phyloP scores from a whole-genome alignment of 2,113 vertebrate genomes.

The Gymnocephalus cernua region DNA sequence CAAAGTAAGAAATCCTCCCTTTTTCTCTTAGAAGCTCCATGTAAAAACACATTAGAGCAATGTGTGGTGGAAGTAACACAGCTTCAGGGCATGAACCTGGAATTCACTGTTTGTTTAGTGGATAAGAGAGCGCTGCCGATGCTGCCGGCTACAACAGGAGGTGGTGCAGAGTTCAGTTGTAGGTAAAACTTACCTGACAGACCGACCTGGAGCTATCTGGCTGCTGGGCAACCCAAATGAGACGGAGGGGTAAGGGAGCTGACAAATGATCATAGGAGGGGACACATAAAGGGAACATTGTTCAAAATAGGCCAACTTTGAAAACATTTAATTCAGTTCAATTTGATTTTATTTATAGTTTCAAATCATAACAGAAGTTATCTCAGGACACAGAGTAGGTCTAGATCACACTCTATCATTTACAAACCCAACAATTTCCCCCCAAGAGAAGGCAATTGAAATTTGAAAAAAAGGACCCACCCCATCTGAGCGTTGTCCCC shows the following conservation, averaged over 20 bases:
- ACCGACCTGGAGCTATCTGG: constrained; percentile 78
- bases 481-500: no score
- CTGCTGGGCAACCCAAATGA: constrained; percentile 51
- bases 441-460: no score
- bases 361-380: no score
- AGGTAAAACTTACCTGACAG: constrained; percentile 80
- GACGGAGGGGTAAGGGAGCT: constrained; percentile 24
- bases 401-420: no score
- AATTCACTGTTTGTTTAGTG: constrained; percentile 82
- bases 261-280: constrained; percentile 71
- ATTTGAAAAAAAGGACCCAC: no score
- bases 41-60: constrained; percentile 79
- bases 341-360: no score
- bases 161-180: constrained; percentile 82
- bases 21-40: constrained; percentile 63
- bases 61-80: constrained; percentile 71
- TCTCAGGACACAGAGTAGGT: no score
- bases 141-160: constrained; percentile 68
- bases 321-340: background rate
- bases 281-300: constrained; percentile 81
- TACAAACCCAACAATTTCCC: no score
- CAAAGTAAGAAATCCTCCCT: constrained; percentile 56
- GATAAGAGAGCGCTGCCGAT: constrained; percentile 59
- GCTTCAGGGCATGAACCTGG: constrained; percentile 74
- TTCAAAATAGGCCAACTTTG: constrained; percentile 61